phyloP scores from a whole-genome alignment of 2,797 vertebrate species.

The Urosaurus nigricauda region DNA sequence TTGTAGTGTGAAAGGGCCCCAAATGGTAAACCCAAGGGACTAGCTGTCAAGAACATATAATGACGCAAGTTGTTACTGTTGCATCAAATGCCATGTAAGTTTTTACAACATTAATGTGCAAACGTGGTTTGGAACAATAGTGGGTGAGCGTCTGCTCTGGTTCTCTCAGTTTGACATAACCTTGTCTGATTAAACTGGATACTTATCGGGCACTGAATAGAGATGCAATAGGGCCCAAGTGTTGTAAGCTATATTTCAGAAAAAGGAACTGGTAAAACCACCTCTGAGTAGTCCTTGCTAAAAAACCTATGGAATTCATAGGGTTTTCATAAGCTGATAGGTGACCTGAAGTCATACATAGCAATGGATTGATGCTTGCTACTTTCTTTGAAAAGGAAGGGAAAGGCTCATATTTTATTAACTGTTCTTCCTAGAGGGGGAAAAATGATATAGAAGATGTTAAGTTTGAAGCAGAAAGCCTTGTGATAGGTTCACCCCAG shows the following conservation, averaged over 20 bases:
- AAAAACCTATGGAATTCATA: too few relatives aligned
- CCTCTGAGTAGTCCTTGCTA: too few relatives aligned
- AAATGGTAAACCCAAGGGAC: background rate
- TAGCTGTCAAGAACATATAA: background rate
- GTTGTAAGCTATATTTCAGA: too few relatives aligned
- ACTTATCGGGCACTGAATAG: background rate
- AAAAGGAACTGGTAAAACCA: too few relatives aligned
- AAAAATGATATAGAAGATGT: background rate
- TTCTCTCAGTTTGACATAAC: background rate
- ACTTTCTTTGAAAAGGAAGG: background rate
- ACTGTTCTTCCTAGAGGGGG: background rate
- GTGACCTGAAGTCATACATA: too few relatives aligned
- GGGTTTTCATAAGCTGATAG: too few relatives aligned
- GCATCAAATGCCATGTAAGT: background rate
- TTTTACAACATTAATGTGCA: background rate
- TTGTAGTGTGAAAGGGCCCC: background rate
- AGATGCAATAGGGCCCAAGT: background rate
- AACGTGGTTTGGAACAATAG: background rate
- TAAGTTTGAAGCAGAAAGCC: background rate
- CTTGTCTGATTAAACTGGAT: background rate
- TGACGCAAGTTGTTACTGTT: background rate
- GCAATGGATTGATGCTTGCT: background rate
- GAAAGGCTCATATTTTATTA: background rate
- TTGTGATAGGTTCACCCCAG: too few relatives aligned
- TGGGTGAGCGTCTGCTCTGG: background rate